phyloP scores from a whole-genome alignment of 2,888 invertebrate species.

The Acleris holmiana region DNA sequence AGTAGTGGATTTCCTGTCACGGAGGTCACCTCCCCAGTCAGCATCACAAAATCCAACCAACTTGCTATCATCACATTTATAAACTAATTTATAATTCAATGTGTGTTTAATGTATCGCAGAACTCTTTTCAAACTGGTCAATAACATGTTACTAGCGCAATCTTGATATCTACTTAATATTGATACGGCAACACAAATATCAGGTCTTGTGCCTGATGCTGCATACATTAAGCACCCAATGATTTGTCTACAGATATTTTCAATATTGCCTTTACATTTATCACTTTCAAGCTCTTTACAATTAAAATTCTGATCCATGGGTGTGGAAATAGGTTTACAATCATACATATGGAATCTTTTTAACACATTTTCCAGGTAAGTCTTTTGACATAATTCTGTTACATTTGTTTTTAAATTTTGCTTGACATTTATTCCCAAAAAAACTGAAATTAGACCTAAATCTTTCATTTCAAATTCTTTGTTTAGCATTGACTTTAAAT shows the following conservation, averaged over 20 bases:
- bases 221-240: conserved; percentile 31
- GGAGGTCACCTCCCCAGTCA: conserved; percentile 26
- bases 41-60: conserved; percentile 35
- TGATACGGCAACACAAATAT: conserved; percentile 35
- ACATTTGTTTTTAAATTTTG: conserved; percentile 35
- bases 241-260: not conserved
- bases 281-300: too few relatives aligned
- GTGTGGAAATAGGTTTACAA: conserved; percentile 39
- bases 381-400: conserved; percentile 38
- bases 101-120: conserved; percentile 34
- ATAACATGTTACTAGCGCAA: not conserved
- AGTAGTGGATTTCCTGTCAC: conserved; percentile 28
- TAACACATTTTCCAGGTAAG: conserved; percentile 24
- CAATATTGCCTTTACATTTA: too few relatives aligned
- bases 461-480: too few relatives aligned
- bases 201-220: conserved; percentile 41
- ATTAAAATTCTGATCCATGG: conserved; percentile 41
- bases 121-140: conserved; percentile 20
- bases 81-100: conserved; percentile 22
- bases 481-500: too few relatives aligned
- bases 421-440: conserved; percentile 39
- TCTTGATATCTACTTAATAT: conserved; percentile 16
- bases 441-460: too few relatives aligned
- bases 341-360: conserved; percentile 41
- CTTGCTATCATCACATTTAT: conserved; percentile 5